These are phyloP conservation scores for Lithobates sylvaticus DNA, from an alignment of 2,797 vertebrate genomes.

Conservation along the genomic window DNA sequence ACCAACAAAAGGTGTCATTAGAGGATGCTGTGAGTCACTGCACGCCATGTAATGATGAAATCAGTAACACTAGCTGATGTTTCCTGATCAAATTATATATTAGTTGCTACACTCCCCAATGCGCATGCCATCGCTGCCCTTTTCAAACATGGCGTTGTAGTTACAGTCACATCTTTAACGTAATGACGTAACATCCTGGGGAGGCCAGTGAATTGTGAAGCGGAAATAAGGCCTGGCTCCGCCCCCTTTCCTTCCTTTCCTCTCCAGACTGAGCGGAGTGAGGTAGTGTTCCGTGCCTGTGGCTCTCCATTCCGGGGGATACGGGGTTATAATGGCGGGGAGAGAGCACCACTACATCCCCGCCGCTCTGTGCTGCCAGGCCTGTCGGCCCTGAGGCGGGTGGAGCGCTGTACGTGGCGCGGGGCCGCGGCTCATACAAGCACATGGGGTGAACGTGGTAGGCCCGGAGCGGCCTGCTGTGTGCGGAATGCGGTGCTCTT, in stretches of 20 bases:
- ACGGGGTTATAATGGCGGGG: background rate
- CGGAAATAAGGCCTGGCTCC: background rate
- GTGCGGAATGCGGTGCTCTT: too few relatives aligned
- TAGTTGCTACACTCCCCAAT: too few relatives aligned
- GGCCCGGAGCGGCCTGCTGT: too few relatives aligned
- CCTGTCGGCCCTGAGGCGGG: too few relatives aligned
- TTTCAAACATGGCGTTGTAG: background rate
- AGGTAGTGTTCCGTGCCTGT: constrained; percentile 37
- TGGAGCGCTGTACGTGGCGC: background rate
- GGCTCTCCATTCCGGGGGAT: background rate
- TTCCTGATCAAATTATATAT: too few relatives aligned
- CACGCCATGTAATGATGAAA: too few relatives aligned
- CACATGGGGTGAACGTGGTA: too few relatives aligned
- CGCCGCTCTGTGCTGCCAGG: too few relatives aligned
- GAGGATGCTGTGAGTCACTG: too few relatives aligned
- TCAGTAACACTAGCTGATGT: too few relatives aligned
- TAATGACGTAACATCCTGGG: background rate
- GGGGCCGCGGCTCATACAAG: background rate
- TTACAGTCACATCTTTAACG: too few relatives aligned
- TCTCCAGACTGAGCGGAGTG: constrained; percentile 22
- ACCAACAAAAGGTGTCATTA: too few relatives aligned
- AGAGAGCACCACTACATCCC: background rate
- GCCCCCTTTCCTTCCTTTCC: background rate
- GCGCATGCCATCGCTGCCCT: background rate
- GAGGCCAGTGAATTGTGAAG: background rate